Base-by-base conservation (phyloP, 2,113 vertebrate genomes). In the Indicator maculatus region DNA sequence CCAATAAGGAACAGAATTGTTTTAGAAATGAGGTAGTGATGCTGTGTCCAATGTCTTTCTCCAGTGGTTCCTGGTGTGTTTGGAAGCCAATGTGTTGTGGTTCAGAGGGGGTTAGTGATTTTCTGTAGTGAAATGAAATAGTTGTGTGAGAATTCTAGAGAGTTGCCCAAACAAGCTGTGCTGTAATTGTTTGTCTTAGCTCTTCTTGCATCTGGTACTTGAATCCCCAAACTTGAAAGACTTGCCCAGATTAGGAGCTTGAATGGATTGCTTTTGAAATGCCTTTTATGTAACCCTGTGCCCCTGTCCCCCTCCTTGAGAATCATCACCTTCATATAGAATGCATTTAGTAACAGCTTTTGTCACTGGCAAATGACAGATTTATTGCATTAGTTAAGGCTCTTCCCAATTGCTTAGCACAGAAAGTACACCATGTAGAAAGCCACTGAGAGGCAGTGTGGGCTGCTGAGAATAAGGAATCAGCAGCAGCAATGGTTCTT, bases 201-300 rank as follows among this genome's bases (percentile, higher is more conserved):
- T 45, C n/a, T 39, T 90, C 74, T 87, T 50, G 74, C 78, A 79
- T 69, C 61, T 82, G 53, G 31, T 63, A 31, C 47, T 83, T 50
- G 50, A 81, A 89, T 91, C 71, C 85, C 74, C 64, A 55, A 39
- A 89, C 75, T 82, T 80, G 85, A 94, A 96, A 93, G 79, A 83
- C 85, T 93, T 76, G 89, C 85, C 78, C 71, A 88, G 88, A 90
- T 95, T 75, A 92, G 80, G 53, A 90, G 61, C 31, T 84, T 88
- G 90, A 92, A 92, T n/a, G 31, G 52, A 6, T 4, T 55, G 67
- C 69, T 93, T 90, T 92, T 90, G 95, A 95, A 88, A 95, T 18
- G 59, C 19, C 17, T 71, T 94, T 88, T 92, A 39, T 67, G 65
- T 71, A 93, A 93, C 23, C 0, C 28, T 31, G 28, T 66, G 31